A percentile compares a stretch with the other conserved stretches of the same genome.
These are phyloP conservation scores for silkworm (Bombyx mori) DNA, from an alignment of 1,140 invertebrate genomes.

Conservation along the genomic window DNA sequence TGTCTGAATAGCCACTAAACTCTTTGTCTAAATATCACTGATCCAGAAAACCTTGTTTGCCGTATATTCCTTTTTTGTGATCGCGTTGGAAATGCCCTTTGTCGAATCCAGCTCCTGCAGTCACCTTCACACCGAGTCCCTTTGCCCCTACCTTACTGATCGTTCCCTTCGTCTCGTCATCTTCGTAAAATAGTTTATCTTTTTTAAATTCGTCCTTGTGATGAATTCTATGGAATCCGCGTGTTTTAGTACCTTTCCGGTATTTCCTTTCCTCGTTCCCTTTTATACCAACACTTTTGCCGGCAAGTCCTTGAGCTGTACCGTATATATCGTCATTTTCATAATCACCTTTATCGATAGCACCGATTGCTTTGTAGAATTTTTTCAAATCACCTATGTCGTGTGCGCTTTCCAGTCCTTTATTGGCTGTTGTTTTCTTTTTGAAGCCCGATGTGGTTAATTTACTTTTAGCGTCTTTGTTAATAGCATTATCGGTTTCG, in stretches of 20 bases:
- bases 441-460: conserved; percentile 30
- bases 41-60: conserved; percentile 65
- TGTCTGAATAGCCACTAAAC: conserved; percentile 57
- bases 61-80: conserved; percentile 58
- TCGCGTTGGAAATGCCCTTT: conserved; percentile 68
- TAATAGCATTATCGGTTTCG: conserved; percentile 14
- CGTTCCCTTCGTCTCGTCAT: conserved; percentile 74
- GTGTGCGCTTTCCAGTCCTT: conserved; percentile 60
- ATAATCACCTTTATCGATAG: conserved; percentile 42
- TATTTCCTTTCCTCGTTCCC: conserved; percentile 66
- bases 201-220: conserved; percentile 83
- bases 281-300: conserved; percentile 49
- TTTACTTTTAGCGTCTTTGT: conserved; percentile 19
- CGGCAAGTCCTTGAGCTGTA: conserved; percentile 37
- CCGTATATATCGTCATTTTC: conserved; percentile 56
- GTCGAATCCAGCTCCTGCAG: conserved; percentile 67
- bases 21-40: conserved; percentile 64
- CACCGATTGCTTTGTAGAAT: conserved; percentile 49
- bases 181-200: conserved; percentile 79
- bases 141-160: conserved; percentile 73
- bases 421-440: conserved; percentile 57
- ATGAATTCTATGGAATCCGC: conserved; percentile 78
- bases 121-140: conserved; percentile 59
- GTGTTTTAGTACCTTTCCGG: conserved; percentile 78
- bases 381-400: conserved; percentile 56